Base-by-base conservation (phyloP, 64 coral and sea anemone genomes). In the Hydrozoanthus tunicans region DNA sequence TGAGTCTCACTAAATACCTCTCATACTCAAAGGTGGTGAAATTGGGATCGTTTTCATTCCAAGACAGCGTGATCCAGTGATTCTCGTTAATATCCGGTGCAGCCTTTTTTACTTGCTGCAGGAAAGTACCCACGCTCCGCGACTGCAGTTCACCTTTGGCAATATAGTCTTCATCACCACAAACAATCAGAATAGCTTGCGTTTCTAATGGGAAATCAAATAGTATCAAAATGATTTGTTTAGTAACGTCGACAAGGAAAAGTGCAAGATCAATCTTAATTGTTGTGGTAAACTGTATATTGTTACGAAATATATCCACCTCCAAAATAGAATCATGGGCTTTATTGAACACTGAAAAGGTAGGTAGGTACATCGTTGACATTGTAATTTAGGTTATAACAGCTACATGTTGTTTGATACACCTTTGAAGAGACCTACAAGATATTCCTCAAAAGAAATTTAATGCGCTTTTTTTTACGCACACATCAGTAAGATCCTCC, bases 151-250 rank as follows among this genome's bases (percentile, higher is more conserved):
- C 9, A 52, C 4, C 13, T 17, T 27, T 12, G 8, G 11, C 5
- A 27, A 65, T 82, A 5, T 0, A 3, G 9, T 82, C 80, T 64
- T 9, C 12, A 15, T 82, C 80, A 65, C 65, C 65, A 51, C 80
- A 82, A 9, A 82, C 80, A 53, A 82, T 82, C 26, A 82, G 80
- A 25, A 82, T 64, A 8, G 80, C 80, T 52, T 82, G 80, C 4
- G 5, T 64, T 82, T 6, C 80, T 82, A 51, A 65, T 53, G 11
- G 13, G 53, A 74, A 43, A 43, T 7, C 9, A 65, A 53, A 65
- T 52, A 65, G 17, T 58, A 26, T 25, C 77, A 81, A 13, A 59
- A 25, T 9, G 43, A 27, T 12, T 43, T 4, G 9, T 26, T 75
- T 53, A 26, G 70, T n/a, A 32, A 73, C 24, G 32, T 43, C 32